A percentile compares a stretch with the other conserved stretches of the same genome.
Evolutionary conservation across 2,113 vertebrate species (phyloP).

Genomic region (Tauraco erythrolophus): DNA sequence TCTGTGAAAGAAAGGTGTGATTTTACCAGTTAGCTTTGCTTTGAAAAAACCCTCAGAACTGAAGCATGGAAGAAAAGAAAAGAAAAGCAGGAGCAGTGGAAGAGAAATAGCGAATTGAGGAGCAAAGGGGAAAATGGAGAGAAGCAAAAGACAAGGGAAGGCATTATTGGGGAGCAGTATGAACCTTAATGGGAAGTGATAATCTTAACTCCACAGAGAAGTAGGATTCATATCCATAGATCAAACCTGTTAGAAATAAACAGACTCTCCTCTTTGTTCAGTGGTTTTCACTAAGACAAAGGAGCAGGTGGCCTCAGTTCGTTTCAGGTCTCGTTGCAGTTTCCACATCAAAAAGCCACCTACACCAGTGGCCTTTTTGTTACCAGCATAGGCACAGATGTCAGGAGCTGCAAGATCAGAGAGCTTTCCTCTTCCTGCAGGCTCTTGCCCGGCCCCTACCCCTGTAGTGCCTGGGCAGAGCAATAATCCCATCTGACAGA

Average conservation of each 20-base stretch:
- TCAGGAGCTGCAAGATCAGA: neutral
- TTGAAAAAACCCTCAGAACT: neutral
- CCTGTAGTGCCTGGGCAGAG: neutral
- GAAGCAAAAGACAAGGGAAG: neutral
- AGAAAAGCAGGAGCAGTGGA: neutral
- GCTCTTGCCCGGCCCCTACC: neutral
- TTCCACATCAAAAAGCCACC: neutral
- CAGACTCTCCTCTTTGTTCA: neutral
- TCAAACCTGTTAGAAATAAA: neutral
- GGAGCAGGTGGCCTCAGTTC: neutral
- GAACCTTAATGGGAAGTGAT: neutral
- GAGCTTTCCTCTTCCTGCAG: neutral
- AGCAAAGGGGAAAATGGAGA: neutral
- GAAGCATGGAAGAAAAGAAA: neutral
- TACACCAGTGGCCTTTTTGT: neutral
- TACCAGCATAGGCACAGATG: neutral
- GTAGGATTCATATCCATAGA: neutral
- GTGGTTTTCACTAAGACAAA: neutral
- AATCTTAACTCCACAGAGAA: neutral
- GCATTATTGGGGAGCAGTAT: neutral
- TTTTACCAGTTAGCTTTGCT: neutral
- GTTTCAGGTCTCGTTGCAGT: neutral
- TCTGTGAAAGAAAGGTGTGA: neutral
- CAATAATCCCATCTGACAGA: neutral
- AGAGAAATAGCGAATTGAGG: neutral